A percentile compares a stretch with the other conserved stretches of the same genome.
These are phyloP conservation scores for Allacma fusca DNA, from an alignment of 2,888 invertebrate species.

Conservation along the genomic window DNA sequence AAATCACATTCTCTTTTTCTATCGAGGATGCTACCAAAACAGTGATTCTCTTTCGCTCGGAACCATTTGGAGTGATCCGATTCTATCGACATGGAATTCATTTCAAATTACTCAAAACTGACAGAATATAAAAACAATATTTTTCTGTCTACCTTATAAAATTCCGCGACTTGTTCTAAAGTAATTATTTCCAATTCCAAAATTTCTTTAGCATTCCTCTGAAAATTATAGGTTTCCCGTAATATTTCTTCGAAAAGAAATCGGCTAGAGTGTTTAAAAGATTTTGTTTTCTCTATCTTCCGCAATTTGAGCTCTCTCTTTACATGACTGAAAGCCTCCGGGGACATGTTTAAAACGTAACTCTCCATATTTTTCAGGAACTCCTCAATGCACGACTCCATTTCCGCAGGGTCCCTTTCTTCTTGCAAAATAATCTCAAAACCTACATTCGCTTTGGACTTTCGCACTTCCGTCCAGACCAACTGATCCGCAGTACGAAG, in stretches of 20 bases:
- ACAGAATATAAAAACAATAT: neutral
- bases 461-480: slow-evolving; percentile 83
- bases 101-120: neutral
- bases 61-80: slow-evolving; percentile 16
- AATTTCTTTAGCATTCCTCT: slow-evolving; percentile 28
- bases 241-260: slow-evolving; percentile 40
- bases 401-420: slow-evolving; percentile 77
- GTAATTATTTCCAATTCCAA: slow-evolving; percentile 25
- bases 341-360: slow-evolving; percentile 8
- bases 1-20: slow-evolving; percentile 12
- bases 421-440: slow-evolving; percentile 82
- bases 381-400: slow-evolving; percentile 87
- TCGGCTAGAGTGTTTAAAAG: slow-evolving; percentile 7
- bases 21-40: slow-evolving; percentile 25
- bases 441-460: slow-evolving; percentile 85
- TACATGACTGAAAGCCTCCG: slow-evolving; percentile 11
- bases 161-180: slow-evolving; percentile 16
- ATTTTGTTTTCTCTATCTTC: slow-evolving; percentile 38
- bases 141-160: slow-evolving; percentile 31
- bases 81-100: neutral
- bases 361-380: slow-evolving; percentile 79
- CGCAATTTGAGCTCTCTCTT: slow-evolving; percentile 7
- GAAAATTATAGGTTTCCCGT: slow-evolving; percentile 36
- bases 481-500: slow-evolving; percentile 81
- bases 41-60: neutral